Percentiles rank a stretch among this genome's conserved stretches.
These are phyloP conservation scores for Buathra laborator DNA, from an alignment of 2,888 invertebrate genomes.

Conservation along the genomic window DNA sequence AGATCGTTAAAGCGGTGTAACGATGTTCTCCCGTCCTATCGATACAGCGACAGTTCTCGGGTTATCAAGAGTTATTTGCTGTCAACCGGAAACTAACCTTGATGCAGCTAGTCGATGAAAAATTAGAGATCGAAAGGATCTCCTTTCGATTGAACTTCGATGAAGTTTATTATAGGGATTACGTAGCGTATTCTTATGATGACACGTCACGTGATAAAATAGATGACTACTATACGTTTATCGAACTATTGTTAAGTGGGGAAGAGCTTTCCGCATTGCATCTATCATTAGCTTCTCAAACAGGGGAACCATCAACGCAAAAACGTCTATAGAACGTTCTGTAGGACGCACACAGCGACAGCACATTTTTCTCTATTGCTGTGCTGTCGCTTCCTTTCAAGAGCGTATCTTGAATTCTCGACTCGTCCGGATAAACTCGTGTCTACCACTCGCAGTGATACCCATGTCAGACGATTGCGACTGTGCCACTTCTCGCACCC, in stretches of 20 bases:
- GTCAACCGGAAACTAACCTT: slow-evolving; percentile 12
- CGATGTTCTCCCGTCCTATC: background rate
- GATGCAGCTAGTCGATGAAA: slow-evolving; percentile 61
- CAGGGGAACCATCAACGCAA: no score
- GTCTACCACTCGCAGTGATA: slow-evolving; percentile 1
- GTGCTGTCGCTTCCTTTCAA: slow-evolving; percentile 10
- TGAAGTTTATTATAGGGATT: no score
- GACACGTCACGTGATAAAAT: no score
- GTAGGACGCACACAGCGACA: slow-evolving; percentile 8
- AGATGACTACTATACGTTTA: no score
- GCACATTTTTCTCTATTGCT: slow-evolving; percentile 1
- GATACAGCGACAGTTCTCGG: slow-evolving; percentile 17
- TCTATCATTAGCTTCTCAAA: no score
- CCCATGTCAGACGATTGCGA: background rate
- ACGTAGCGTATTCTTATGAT: no score
- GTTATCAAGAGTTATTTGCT: slow-evolving; percentile 11
- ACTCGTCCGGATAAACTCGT: slow-evolving; percentile 41
- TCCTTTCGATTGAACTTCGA: no score
- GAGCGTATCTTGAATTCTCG: slow-evolving; percentile 19
- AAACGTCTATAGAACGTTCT: no score
- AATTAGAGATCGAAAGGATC: no score
- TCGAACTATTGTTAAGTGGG: no score
- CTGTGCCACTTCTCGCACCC: slow-evolving; percentile 48
- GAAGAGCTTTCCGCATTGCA: no score
- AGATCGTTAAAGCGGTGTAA: slow-evolving; percentile 22